Evolutionary conservation across 2,888 invertebrate genomes (phyloP), one percentile per base, ranked within the genome.

Genomic region (Agrotis exclamationis): DNA sequence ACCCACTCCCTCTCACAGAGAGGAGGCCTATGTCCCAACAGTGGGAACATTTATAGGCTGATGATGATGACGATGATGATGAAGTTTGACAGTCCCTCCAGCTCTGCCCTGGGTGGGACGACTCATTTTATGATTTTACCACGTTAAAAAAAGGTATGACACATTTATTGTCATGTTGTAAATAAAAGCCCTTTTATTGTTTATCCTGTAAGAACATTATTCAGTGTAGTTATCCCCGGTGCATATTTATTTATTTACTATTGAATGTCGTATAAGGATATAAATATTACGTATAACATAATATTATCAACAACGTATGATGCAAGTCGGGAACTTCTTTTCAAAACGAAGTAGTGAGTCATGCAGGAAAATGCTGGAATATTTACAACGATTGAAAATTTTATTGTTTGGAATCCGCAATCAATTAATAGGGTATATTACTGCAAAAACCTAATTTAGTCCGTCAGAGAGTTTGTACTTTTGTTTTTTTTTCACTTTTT

Each of bases 161-260:
- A 22, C n/a, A 67, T 28, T 24, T 44, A 44, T 48, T 63, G 47
- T 44, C 5, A n/a, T 14, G 20, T 57, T 24, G 33, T 16, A 60
- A 53, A 39, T 24, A 64, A 33, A 20, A 24, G 24, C 11, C 7
- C 4, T n/a, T 5, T 60, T 53, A 57, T 45, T 63, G 54, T 73
- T 74, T 74, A 58, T 74, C 64, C 80, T 74, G 68, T 48, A 58
- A 57, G 22, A 11, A 53, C 16, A 33, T 13, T 51, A 54, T 60
- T 57, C 50, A 54, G 9, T 45, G 60, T 24, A 74, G n/a, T 63
- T 75, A 65, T 50, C 50, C 70, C 68, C 20, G 16, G 54, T 16
- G 45, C 54, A 66, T 22, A 47, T 24, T n/a, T 28, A 28, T 3
- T 28, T 28, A 28, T 33, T 48, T 50, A 63, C 22, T 57, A 56